Evolutionary conservation across 2,888 invertebrate species (phyloP), one percentile per base, ranked within the genome.

Genomic region (Scaptomyza caliginosa): DNA sequence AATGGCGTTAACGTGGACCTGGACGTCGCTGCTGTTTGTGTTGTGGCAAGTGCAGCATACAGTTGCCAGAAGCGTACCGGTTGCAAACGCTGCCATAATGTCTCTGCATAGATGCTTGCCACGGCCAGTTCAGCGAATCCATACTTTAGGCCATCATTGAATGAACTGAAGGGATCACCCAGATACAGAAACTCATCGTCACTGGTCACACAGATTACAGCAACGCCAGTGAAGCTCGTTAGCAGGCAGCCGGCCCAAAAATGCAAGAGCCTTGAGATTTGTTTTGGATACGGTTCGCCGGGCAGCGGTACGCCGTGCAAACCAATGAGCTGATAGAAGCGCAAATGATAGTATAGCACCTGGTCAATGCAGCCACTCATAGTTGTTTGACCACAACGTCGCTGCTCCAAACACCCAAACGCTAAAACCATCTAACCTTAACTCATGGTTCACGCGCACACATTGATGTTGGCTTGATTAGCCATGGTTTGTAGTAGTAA

Each of bases 311-410:
- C 36, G 3, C 80, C 79, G 45, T 81, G 88, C 45, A 80, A 69
- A 10, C 90, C 90, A 13, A 86, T 54, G 34, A 82, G 8, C 56
- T 88, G 89, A 69, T 88, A 89, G 21, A 89, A 62, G 26, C 73
- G 73, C 36, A 84, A 54, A 36, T 88, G 82, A 34, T 49, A 65
- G 34, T 72, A 71, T 40, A 90, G 43, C 46, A 80, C 66, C 49
- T 46, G 70, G 26, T 59, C 77, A 39, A 67, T 32, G 16, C 34
- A 58, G 13, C 30, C 26, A 34, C 54, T 49, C 80, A 76, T 80
- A 46, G 56, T 73, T 46, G 17, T 45, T 28, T 45, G 19, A 28
- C 11, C 17, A 45, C 8, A 45, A 28, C 17, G 7, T 4, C n/a
- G 26, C 26, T 17, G 17, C 17, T 43, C 28, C 10, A 6, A 10